These are phyloP conservation scores for Cylloceria caligata DNA, from an alignment of 2,888 invertebrate genomes.

Conservation along the genomic window DNA sequence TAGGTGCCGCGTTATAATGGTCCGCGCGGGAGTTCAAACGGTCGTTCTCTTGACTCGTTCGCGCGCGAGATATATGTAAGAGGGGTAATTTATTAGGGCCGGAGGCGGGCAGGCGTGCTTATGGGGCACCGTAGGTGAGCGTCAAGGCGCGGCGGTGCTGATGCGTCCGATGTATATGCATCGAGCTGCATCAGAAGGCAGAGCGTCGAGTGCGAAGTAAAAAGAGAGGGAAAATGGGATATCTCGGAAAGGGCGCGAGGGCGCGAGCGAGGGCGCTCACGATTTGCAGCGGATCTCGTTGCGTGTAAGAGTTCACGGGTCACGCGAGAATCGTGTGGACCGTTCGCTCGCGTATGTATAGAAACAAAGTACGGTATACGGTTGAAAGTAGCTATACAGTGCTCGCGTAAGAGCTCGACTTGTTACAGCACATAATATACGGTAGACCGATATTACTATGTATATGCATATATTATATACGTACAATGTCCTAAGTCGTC, in stretches of 20 bases:
- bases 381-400: not conserved
- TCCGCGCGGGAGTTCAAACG: conserved; percentile 76
- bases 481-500: no score
- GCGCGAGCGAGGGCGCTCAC: conserved; percentile 40
- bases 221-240: conserved; percentile 51
- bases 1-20: conserved; percentile 69
- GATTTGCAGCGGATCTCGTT: conserved; percentile 75
- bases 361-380: conserved; percentile 13
- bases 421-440: no score
- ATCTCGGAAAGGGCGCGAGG: conserved; percentile 46
- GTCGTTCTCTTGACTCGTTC: conserved; percentile 64
- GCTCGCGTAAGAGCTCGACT: not conserved
- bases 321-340: conserved; percentile 82
- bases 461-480: no score
- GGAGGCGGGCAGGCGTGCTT: conserved; percentile 77
- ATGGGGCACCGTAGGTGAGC: conserved; percentile 67
- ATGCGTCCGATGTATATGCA: conserved; percentile 16
- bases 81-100: conserved; percentile 81
- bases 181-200: conserved; percentile 58
- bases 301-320: conserved; percentile 82
- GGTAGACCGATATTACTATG: no score
- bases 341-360: conserved; percentile 49
- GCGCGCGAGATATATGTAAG: conserved; percentile 72
- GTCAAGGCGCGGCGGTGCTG: conserved; percentile 60
- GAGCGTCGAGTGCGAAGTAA: conserved; percentile 41